Evolutionary conservation across 1,140 invertebrate genomes (phyloP).

Genomic region (Paracyclopina nana): DNA sequence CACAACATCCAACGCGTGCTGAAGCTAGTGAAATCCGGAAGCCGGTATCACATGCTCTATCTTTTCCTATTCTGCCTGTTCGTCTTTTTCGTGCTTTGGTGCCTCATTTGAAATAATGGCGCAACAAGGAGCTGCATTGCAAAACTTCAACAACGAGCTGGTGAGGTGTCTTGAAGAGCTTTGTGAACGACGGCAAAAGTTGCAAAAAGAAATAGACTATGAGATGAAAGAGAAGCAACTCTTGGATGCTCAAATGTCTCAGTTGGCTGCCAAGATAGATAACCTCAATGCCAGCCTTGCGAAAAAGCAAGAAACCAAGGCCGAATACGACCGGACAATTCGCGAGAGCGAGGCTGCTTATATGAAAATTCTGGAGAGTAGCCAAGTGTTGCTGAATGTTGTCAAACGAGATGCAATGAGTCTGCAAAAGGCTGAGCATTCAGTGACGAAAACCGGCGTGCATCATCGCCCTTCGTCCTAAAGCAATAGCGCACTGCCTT

Average conservation of each 20-base stretch:
- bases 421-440: neutral
- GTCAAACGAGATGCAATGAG: constrained; percentile 6
- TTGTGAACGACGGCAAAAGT: constrained; percentile 12
- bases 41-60: constrained; percentile 8
- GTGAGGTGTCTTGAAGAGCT: constrained; percentile 17
- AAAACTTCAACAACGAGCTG: constrained; percentile 17
- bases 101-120: constrained; percentile 8
- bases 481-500: no score
- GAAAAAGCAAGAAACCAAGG: constrained; percentile 4
- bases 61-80: constrained; percentile 9
- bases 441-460: no score
- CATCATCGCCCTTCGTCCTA: no score
- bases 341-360: constrained; percentile 14
- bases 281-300: constrained; percentile 3
- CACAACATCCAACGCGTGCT: neutral
- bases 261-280: neutral
- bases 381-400: constrained; percentile 13
- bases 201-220: constrained; percentile 9
- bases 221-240: constrained; percentile 3
- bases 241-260: constrained; percentile 1
- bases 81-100: constrained; percentile 10
- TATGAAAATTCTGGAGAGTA: constrained; percentile 16
- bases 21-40: neutral
- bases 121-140: constrained; percentile 15
- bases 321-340: constrained; percentile 11